Evolutionary conservation across 2,113 vertebrate genomes (phyloP), one percentile per base, ranked within the genome.

Genomic region (Elachura formosa): DNA sequence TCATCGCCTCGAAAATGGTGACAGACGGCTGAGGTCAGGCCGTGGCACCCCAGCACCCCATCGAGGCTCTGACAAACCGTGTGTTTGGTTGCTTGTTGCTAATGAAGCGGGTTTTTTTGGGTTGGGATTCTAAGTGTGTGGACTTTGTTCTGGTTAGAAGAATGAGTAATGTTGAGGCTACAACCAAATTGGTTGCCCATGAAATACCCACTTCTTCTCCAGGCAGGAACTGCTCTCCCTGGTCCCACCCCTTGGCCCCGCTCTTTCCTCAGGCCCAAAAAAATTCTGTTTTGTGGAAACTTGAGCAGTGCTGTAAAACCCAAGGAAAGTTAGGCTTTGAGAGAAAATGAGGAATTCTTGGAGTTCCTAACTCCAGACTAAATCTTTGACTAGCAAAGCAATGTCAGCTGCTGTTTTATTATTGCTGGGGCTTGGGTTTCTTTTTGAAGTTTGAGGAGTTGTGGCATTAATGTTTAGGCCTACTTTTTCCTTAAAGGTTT

Each of bases 1-100:
- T 96, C 96, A 93, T 96, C 5, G 89, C 96, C 95, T 97, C 94
- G 94, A 88, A 95, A 97, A 96, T 74, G 96, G 97, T 97, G 97
- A 97, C 97, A 97, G 98, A 97, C 46, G 82, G 82, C 26, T 64
- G 95, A 75, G 91, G 93, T 94, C 80, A 61, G 80, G 56, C 43
- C 3, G 5, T 28, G 38, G 54, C n/a, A 86, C 51, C 82, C 55
- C 2, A 4, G 9, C 72, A 90, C 46, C 52, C 5, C 14, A 2
- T 26, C 0, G 2, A 55, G 34, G 51, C 80, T 87, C 45, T 0
- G 0, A 34, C 72, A 77, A 82, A 38, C 48, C 12, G 1, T n/a
- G 41, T 12, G 4, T 31, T 96, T 71, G 51, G 31, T 31, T 73
- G 24, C 41, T 85, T 41, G 18, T 48, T 52, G 58, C 87, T 68